phyloP scores from a whole-genome alignment of 2,888 invertebrate genomes.

The Strigamia maritima region DNA sequence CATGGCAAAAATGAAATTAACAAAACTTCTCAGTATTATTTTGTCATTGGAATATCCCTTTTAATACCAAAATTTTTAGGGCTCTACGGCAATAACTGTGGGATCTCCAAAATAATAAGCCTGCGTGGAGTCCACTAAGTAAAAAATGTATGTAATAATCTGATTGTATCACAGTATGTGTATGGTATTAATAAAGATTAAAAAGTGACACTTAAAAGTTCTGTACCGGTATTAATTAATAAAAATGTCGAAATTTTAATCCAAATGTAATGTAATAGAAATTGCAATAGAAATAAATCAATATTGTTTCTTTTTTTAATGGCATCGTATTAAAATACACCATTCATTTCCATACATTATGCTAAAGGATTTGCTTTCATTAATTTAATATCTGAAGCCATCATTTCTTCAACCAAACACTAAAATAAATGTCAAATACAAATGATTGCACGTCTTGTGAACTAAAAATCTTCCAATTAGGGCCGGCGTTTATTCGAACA shows the following conservation, averaged over 20 bases:
- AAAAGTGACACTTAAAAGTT: background rate
- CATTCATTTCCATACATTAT: constrained; percentile 51
- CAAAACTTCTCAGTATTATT: constrained; percentile 8
- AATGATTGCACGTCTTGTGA: too few relatives aligned
- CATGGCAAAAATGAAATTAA: background rate
- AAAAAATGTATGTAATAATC: background rate
- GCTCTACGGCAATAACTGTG: constrained; percentile 12
- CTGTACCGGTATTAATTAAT: background rate
- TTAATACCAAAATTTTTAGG: constrained; percentile 3
- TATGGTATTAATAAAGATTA: background rate
- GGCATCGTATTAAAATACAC: background rate
- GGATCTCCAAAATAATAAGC: background rate
- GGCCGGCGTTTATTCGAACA: too few relatives aligned
- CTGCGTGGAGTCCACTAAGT: background rate
- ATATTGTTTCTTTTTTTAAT: background rate
- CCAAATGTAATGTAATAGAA: background rate
- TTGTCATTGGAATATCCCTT: background rate
- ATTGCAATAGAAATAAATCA: background rate
- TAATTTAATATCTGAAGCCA: constrained; percentile 80
- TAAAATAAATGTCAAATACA: background rate
- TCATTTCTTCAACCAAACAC: constrained; percentile 87
- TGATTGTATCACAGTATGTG: background rate
- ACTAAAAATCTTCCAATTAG: too few relatives aligned
- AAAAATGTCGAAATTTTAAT: background rate
- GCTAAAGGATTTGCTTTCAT: constrained; percentile 90